These are phyloP conservation scores for Ceratothoa steindachneri DNA, from an alignment of 2,888 invertebrate species.

Conservation along the genomic window DNA sequence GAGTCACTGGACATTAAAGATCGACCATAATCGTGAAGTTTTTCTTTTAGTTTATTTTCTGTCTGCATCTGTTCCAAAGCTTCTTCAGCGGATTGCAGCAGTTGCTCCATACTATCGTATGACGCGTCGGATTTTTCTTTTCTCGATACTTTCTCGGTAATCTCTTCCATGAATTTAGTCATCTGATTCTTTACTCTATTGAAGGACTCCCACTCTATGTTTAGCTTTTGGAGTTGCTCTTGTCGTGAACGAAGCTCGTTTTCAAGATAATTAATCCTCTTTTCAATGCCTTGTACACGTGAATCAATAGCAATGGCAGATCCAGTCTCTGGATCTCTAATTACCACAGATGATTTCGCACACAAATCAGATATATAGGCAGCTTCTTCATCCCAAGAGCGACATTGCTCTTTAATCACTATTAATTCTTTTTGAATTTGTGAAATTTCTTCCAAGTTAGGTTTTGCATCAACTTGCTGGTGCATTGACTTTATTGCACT, in stretches of 20 bases:
- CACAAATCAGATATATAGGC: conserved; percentile 49
- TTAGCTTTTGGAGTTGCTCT: conserved; percentile 53
- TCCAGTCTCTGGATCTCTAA: conserved; percentile 65
- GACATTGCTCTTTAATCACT: conserved; percentile 40
- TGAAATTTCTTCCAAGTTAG: conserved; percentile 24
- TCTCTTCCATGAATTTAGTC: conserved; percentile 52
- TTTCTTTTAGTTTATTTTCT: conserved; percentile 59
- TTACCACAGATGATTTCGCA: conserved; percentile 60
- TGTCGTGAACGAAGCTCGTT: conserved; percentile 50
- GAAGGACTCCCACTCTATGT: conserved; percentile 71
- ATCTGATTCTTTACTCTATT: conserved; percentile 68
- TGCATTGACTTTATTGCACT: conserved; percentile 35
- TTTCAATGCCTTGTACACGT: conserved; percentile 67
- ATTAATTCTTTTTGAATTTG: conserved; percentile 39
- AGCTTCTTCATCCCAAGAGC: conserved; percentile 49
- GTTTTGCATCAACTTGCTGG: conserved; percentile 42
- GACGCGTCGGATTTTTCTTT: conserved; percentile 47
- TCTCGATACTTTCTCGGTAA: conserved; percentile 23
- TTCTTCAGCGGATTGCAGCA: conserved; percentile 50
- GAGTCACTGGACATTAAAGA: conserved; percentile 76
- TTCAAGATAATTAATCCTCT: conserved; percentile 55
- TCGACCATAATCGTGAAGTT: conserved; percentile 72
- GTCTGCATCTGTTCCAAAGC: conserved; percentile 51
- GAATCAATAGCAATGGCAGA: conserved; percentile 64
- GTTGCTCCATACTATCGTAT: conserved; percentile 49